Evolutionary conservation across 2,797 vertebrate species (phyloP).

Genomic region (Falco naumanni): DNA sequence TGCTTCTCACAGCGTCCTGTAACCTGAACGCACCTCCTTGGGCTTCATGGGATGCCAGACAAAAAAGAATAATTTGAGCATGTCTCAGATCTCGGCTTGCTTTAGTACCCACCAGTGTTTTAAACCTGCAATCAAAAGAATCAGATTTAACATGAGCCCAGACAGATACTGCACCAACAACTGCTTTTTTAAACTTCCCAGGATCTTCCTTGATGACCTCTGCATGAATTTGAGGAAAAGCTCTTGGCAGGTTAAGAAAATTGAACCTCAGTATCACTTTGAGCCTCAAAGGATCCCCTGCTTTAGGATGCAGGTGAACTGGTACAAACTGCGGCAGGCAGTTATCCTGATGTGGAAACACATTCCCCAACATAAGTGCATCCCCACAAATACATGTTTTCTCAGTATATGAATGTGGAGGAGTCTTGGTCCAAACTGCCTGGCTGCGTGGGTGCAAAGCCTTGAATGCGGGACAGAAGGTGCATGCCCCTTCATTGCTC

Average conservation of each 20-base stretch:
- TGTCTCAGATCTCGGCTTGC: not conserved
- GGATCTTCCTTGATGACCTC: not conserved
- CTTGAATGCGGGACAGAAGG: not conserved
- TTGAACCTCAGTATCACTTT: not conserved
- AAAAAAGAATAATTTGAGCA: not conserved
- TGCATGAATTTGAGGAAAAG: not conserved
- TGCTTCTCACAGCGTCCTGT: not conserved
- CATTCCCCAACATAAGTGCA: not conserved
- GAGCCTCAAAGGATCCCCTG: not conserved
- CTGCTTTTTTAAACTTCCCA: not conserved
- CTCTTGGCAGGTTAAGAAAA: not conserved
- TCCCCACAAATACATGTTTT: rapidly evolving
- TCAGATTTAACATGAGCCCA: not conserved
- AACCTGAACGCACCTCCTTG: not conserved
- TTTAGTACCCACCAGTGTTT: not conserved
- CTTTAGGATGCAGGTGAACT: not conserved
- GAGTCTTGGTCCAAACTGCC: not conserved
- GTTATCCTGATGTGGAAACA: not conserved
- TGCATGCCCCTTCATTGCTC: not conserved
- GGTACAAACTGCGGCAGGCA: not conserved
- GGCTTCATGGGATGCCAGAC: not conserved
- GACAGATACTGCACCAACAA: not conserved
- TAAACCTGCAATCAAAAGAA: not conserved
- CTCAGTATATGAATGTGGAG: rapidly evolving
- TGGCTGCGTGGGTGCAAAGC: rapidly evolving